A percentile compares a stretch with the other conserved stretches of the same genome.
Evolutionary conservation across 2,113 vertebrate genomes (phyloP).

Genomic region (Canis aureus): DNA sequence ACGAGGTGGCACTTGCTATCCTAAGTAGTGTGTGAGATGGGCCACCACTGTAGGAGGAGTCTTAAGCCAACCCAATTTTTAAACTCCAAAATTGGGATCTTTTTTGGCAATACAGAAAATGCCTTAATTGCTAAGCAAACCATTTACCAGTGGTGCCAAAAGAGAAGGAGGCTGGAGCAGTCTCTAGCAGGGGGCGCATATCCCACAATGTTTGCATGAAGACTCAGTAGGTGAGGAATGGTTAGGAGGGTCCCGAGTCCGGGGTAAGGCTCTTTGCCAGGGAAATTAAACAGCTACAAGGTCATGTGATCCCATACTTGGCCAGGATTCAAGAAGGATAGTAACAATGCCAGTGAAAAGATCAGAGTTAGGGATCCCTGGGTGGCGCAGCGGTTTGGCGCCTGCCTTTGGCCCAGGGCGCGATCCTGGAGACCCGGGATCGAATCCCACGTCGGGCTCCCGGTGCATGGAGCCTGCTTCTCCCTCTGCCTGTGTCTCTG

Average conservation of each 20-base stretch:
- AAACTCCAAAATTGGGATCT: background rate
- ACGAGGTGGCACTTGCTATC: background rate
- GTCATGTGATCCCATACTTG: background rate
- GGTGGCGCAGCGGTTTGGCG: no score
- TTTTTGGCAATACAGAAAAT: background rate
- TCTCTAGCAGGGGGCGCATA: background rate
- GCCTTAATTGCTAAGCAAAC: constrained; percentile 15
- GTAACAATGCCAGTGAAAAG: background rate
- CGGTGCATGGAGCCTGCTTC: no score
- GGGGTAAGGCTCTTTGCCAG: background rate
- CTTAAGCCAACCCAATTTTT: background rate
- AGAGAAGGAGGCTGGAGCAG: background rate
- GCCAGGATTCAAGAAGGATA: background rate
- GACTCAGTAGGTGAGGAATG: background rate
- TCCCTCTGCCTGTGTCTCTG: no score
- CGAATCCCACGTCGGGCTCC: no score
- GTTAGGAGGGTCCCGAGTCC: background rate
- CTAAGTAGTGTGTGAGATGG: background rate
- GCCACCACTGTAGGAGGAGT: background rate
- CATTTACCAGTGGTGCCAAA: background rate
- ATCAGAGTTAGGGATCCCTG: no score
- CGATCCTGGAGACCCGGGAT: no score
- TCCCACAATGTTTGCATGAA: background rate
- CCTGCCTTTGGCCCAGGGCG: no score
- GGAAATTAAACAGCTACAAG: constrained; percentile 15